These are phyloP conservation scores for Mesoclemmys tuberculata DNA, from an alignment of 2,113 vertebrate species.

Conservation along the genomic window DNA sequence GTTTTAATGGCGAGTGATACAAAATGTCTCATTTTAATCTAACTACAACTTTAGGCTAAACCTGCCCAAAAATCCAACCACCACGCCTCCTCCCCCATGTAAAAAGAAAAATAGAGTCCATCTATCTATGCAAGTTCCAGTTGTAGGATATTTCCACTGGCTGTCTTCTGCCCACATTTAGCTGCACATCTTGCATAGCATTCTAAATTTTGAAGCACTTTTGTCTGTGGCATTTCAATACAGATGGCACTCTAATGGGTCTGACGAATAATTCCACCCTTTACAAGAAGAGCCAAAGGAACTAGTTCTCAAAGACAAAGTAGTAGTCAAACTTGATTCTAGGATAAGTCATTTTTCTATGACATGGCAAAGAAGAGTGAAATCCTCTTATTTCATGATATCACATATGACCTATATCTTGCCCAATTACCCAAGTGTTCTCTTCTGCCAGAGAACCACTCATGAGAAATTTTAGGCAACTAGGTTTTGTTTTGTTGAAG, in stretches of 20 bases:
- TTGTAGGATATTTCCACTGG: background rate
- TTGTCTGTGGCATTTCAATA: background rate
- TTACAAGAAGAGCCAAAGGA: conserved; percentile 31
- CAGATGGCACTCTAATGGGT: background rate
- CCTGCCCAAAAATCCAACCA: too few species aligned
- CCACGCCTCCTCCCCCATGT: background rate
- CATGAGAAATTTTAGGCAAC: conserved; percentile 6
- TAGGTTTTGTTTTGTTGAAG: background rate
- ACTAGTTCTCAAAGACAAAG: too few species aligned
- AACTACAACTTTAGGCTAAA: background rate
- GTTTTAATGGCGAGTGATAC: background rate
- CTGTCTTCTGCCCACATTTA: background rate
- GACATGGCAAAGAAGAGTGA: background rate
- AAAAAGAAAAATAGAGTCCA: background rate
- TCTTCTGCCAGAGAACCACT: background rate
- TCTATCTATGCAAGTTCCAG: background rate
- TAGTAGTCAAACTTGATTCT: too few species aligned
- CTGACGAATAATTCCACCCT: conserved; percentile 1
- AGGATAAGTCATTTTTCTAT: too few species aligned
- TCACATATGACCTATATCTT: conserved; percentile 22
- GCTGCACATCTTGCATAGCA: background rate
- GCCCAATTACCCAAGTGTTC: conserved; percentile 40
- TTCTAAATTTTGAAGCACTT: background rate
- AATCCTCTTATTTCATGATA: conserved; percentile 33
- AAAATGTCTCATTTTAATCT: too few species aligned